phyloP scores from a whole-genome alignment of 2,797 vertebrate genomes.

The Protonibea diacanthus region DNA sequence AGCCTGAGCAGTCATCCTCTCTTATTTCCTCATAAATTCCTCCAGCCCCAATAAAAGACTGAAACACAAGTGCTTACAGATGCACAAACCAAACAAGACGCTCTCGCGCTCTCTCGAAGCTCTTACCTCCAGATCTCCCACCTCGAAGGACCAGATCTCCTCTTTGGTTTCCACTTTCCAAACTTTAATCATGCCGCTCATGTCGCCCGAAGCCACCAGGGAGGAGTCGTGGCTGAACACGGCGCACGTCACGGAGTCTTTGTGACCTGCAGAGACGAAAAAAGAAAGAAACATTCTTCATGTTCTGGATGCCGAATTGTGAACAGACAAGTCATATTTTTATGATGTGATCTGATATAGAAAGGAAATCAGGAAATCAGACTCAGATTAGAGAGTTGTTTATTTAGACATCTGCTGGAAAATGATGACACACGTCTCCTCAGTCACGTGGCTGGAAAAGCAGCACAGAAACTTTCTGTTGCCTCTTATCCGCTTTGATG shows the following conservation, averaged over 20 bases:
- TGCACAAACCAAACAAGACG: conserved; percentile 29
- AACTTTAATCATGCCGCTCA: conserved; percentile 96
- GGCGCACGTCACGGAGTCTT: conserved; percentile 95
- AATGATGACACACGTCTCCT: too few relatives aligned
- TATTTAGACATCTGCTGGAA: not conserved
- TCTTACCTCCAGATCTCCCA: conserved; percentile 95
- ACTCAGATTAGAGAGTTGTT: not conserved
- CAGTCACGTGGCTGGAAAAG: too few relatives aligned
- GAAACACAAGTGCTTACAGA: conserved; percentile 42
- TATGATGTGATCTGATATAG: too few relatives aligned
- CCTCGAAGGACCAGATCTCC: conserved; percentile 96
- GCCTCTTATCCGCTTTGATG: too few relatives aligned
- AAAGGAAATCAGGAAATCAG: not conserved
- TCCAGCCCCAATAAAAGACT: conserved; percentile 37
- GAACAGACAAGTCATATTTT: not conserved
- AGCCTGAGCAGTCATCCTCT: conserved; percentile 17
- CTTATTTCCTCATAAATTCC: conserved; percentile 50
- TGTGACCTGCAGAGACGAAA: conserved; percentile 88
- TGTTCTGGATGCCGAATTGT: not conserved
- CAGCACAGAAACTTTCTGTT: too few relatives aligned
- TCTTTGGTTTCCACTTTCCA: conserved; percentile 93
- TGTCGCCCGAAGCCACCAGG: conserved; percentile 94
- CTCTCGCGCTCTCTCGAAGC: not conserved
- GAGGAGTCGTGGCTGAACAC: conserved; percentile 93
- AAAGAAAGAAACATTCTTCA: not conserved